A percentile compares a stretch with the other conserved stretches of the same genome.
These are phyloP conservation scores for Trichosurus vulpecula DNA, from an alignment of 2,797 vertebrate genomes.

Conservation along the genomic window DNA sequence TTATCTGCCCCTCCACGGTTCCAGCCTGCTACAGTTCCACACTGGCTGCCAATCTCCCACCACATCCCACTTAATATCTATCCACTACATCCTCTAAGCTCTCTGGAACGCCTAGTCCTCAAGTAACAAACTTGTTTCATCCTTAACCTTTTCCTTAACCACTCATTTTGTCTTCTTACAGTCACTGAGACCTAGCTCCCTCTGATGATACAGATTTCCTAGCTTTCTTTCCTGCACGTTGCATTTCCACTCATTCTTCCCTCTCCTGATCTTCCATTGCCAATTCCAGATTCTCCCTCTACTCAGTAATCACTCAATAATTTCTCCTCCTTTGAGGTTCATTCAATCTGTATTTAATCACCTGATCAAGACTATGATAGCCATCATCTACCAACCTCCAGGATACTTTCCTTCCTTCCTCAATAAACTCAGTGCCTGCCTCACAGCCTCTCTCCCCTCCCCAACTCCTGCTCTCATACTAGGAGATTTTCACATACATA, in stretches of 20 bases:
- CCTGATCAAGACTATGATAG: neutral
- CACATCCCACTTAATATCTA: neutral
- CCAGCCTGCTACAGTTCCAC: too few relatives aligned
- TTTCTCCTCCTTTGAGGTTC: neutral
- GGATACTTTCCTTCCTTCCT: neutral
- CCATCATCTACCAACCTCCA: neutral
- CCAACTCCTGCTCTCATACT: neutral
- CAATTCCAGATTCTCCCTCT: neutral
- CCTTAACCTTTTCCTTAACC: neutral
- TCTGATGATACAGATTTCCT: neutral
- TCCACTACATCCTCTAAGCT: neutral
- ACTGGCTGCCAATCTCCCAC: neutral
- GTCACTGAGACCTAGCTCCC: neutral
- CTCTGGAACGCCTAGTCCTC: neutral
- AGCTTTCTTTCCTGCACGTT: neutral
- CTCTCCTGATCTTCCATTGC: neutral
- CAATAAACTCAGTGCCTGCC: neutral
- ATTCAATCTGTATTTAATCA: neutral
- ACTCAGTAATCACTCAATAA: neutral
- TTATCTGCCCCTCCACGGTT: neutral
- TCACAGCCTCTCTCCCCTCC: neutral
- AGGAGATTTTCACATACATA: neutral
- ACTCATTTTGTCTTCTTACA: neutral
- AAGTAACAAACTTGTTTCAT: neutral
- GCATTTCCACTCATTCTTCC: neutral